phyloP scores from a whole-genome alignment of 1,140 invertebrate species.

The Oppia nitens region DNA sequence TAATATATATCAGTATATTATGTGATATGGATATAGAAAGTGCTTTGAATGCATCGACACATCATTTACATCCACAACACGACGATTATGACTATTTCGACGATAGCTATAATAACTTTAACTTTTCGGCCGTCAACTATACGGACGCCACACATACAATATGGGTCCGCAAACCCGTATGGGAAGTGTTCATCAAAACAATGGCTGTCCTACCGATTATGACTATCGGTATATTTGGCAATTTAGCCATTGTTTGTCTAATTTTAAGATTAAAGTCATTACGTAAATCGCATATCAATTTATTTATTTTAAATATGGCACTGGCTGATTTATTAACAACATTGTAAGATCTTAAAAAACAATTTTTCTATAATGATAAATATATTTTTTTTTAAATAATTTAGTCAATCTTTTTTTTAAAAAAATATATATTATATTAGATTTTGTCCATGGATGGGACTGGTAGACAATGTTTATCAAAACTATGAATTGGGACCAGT shows the following conservation, averaged over 20 bases:
- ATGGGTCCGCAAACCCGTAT: not conserved
- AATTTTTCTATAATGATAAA: not conserved
- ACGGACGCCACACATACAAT: too few relatives aligned
- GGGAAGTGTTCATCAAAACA: not conserved
- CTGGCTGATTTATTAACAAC: constrained; percentile 52
- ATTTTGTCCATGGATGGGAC: constrained; percentile 49
- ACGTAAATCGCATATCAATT: constrained; percentile 51
- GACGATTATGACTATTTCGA: too few relatives aligned
- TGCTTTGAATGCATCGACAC: too few relatives aligned
- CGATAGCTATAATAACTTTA: too few relatives aligned
- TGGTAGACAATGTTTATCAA: constrained; percentile 50
- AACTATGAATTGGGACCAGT: constrained; percentile 49
- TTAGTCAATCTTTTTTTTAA: too few relatives aligned
- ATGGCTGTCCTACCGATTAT: not conserved
- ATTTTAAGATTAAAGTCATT: constrained; percentile 46
- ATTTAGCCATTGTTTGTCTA: constrained; percentile 47
- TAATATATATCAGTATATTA: too few relatives aligned
- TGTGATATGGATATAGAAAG: too few relatives aligned
- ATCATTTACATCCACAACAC: too few relatives aligned
- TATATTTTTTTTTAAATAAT: not conserved
- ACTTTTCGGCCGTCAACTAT: too few relatives aligned
- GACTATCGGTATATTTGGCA: constrained; percentile 43
- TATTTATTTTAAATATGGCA: constrained; percentile 60
- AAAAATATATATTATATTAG: too few relatives aligned
- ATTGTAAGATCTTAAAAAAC: constrained; percentile 25